These are phyloP conservation scores for Polyodon spathula DNA, from an alignment of 2,113 vertebrate species.

Conservation along the genomic window DNA sequence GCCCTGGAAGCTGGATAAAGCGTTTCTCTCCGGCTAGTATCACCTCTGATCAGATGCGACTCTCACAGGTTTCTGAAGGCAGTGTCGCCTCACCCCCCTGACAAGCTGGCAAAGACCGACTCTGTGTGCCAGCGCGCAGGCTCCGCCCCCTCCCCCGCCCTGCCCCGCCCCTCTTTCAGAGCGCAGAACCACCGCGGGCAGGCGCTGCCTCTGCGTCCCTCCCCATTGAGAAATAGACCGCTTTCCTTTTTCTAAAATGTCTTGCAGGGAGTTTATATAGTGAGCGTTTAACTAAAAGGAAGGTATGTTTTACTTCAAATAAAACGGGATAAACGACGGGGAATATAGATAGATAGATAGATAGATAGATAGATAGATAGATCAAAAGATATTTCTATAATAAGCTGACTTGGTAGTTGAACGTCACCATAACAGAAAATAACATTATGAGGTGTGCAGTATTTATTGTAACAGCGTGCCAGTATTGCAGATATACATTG, in stretches of 20 bases:
- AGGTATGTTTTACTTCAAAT: too few species aligned
- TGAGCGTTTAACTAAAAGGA: too few species aligned
- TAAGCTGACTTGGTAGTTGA: rapidly evolving
- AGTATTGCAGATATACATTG: too few species aligned
- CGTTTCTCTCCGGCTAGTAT: not conserved
- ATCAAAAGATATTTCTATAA: too few species aligned
- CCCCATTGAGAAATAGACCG: not conserved
- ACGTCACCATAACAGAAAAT: not conserved
- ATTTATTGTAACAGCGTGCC: too few species aligned
- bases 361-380: too few species aligned
- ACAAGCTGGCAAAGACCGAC: not conserved
- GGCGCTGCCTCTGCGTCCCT: too few species aligned
- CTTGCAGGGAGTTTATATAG: too few species aligned
- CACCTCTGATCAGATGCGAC: not conserved
- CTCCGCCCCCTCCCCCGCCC: not conserved
- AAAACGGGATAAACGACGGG: too few species aligned
- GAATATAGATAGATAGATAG: too few species aligned
- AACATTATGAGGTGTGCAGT: not conserved
- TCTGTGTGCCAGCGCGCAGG: too few species aligned
- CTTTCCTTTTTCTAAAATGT: too few species aligned
- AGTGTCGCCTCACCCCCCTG: rapidly evolving
- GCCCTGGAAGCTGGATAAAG: not conserved
- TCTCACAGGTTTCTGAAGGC: not conserved
- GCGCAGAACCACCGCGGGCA: not conserved
- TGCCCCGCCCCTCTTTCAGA: not conserved